A percentile compares a stretch with the other conserved stretches of the same genome.
phyloP scores from a whole-genome alignment of 2,113 vertebrate species.

The Halichoerus grypus region DNA sequence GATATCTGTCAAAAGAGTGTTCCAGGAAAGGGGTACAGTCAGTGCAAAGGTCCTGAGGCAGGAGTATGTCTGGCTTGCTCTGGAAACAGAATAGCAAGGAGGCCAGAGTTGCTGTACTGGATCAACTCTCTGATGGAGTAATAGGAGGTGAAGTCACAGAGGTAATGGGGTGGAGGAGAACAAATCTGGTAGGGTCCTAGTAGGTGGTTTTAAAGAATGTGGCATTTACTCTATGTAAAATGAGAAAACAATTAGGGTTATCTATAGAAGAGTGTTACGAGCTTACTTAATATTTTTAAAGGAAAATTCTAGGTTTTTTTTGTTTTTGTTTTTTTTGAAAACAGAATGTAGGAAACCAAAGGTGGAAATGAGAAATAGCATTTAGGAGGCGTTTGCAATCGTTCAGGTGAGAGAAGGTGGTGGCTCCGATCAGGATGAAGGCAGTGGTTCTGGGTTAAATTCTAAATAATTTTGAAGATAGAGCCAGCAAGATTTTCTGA shows the following conservation, averaged over 20 bases:
- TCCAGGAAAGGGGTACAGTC: neutral
- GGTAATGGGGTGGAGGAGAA: neutral
- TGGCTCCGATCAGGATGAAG: neutral
- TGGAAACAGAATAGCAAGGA: neutral
- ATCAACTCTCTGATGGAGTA: neutral
- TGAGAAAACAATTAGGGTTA: neutral
- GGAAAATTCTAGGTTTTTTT: neutral
- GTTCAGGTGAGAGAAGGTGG: neutral
- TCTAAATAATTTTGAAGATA: neutral
- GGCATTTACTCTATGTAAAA: neutral
- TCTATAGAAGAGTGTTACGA: neutral
- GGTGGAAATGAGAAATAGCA: neutral
- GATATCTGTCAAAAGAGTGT: neutral
- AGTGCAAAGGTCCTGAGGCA: neutral
- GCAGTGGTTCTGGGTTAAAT: neutral
- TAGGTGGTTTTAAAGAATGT: neutral
- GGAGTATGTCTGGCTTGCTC: neutral
- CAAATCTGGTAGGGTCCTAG: neutral
- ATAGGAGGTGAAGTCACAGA: neutral
- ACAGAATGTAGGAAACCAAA: neutral
- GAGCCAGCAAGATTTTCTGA: neutral
- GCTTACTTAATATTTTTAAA: neutral
- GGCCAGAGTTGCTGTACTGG: neutral
- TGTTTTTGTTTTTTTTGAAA: neutral
- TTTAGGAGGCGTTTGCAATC: neutral